These are phyloP conservation scores for Magallana nippona DNA, from an alignment of 2,888 invertebrate species.

Conservation along the genomic window DNA sequence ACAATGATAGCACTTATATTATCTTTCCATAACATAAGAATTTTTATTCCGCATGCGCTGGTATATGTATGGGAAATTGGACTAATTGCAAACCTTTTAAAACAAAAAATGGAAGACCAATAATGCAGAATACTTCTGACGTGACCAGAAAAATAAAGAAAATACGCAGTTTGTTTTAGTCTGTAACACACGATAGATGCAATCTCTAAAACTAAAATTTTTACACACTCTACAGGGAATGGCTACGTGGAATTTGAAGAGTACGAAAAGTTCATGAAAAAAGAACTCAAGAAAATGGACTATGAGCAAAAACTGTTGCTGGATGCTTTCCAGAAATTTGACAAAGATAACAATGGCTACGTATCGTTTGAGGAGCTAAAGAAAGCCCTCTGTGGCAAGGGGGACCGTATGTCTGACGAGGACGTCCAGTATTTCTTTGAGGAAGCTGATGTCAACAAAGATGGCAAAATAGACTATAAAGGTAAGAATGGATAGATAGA, in stretches of 20 bases:
- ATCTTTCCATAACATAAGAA: too few species aligned
- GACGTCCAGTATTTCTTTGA: constrained; percentile 36
- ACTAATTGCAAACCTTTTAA: too few species aligned
- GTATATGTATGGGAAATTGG: too few species aligned
- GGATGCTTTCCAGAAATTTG: constrained; percentile 41
- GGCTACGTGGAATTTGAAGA: constrained; percentile 35
- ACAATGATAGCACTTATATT: too few species aligned
- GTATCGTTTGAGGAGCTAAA: constrained; percentile 37
- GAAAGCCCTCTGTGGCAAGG: constrained; percentile 17
- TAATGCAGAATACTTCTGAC: too few species aligned
- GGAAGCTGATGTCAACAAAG: constrained; percentile 33
- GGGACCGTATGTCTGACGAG: constrained; percentile 37
- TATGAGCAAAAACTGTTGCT: constrained; percentile 36
- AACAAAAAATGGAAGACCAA: too few species aligned
- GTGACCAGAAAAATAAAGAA: too few species aligned
- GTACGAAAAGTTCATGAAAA: constrained; percentile 35
- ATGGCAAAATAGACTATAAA: constrained; percentile 35
- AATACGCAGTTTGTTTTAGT: too few species aligned
- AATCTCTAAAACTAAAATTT: too few species aligned
- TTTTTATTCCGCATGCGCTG: too few species aligned
- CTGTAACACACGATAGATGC: too few species aligned
- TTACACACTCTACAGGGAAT: constrained; percentile 3
- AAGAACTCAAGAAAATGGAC: constrained; percentile 32
- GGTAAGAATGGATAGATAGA: neutral
- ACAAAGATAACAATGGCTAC: constrained; percentile 34